Percentiles rank a stretch among this genome's conserved stretches.
These are phyloP conservation scores for Crocuta crocuta DNA, from an alignment of 2,113 vertebrate genomes.

Conservation along the genomic window DNA sequence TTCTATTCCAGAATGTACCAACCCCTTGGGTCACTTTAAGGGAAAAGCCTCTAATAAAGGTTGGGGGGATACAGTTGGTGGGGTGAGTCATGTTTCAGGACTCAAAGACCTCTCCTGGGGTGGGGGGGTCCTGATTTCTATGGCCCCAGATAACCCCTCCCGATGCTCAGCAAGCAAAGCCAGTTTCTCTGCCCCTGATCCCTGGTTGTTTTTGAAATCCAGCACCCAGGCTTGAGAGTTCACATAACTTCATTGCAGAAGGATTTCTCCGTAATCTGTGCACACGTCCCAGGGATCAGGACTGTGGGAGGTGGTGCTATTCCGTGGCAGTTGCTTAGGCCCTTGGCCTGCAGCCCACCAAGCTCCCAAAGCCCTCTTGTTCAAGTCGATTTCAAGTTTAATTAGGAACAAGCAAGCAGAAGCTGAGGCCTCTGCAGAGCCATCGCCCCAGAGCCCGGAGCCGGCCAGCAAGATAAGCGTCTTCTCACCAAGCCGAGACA, in stretches of 20 bases:
- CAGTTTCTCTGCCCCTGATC: background rate
- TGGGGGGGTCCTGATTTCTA: background rate
- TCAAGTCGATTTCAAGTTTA: slow-evolving; percentile 82
- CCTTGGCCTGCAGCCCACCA: slow-evolving; percentile 89
- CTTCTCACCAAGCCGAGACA: background rate
- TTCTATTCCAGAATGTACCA: background rate
- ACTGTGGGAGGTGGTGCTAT: slow-evolving; percentile 90
- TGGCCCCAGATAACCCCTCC: background rate
- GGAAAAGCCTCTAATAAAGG: background rate
- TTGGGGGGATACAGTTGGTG: too few relatives aligned
- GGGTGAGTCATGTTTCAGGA: background rate
- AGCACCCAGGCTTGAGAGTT: slow-evolving; percentile 77
- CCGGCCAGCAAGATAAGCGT: background rate
- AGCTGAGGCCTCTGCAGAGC: slow-evolving; percentile 57
- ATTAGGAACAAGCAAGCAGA: slow-evolving; percentile 83
- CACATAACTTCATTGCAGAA: slow-evolving; percentile 72
- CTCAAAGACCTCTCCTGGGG: background rate
- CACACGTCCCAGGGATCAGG: slow-evolving; percentile 92
- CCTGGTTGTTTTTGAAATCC: background rate
- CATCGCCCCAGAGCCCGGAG: slow-evolving; percentile 38
- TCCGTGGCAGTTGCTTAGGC: slow-evolving; percentile 88
- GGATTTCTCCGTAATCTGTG: slow-evolving; percentile 91
- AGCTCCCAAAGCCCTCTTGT: slow-evolving; percentile 82
- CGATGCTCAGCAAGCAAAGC: background rate
- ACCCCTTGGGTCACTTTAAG: background rate